Conservation (phyloP, 53 echinoderm and acorn worm species). For the Glandiceps talaboti region DNA sequence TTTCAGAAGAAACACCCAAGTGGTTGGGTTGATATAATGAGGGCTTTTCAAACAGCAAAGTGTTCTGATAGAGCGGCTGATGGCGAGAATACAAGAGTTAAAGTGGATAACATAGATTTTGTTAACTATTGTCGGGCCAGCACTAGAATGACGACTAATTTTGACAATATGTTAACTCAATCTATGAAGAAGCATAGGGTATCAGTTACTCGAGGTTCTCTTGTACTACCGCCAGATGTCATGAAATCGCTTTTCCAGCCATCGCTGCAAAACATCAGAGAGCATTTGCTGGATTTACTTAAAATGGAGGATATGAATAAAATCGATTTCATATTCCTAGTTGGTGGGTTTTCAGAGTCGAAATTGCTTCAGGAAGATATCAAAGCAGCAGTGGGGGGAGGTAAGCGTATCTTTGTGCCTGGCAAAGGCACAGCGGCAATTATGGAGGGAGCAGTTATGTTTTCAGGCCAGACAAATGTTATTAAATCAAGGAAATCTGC, state of each 20-base stretch:
- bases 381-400: neutral
- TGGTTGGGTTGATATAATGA: neutral
- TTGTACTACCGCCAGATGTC: neutral
- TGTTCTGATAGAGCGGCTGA: neutral
- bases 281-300: neutral
- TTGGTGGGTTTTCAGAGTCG: neutral
- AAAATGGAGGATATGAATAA: neutral
- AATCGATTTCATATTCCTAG: neutral
- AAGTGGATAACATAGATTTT: neutral
- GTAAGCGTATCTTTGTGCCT: neutral
- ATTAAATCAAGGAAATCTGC: neutral
- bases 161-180: too few species aligned
- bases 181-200: neutral
- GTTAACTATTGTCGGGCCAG: neutral
- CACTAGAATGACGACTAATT: neutral
- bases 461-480: neutral
- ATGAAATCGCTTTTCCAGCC: neutral
- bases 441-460: neutral
- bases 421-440: neutral
- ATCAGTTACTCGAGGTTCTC: neutral
- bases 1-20: neutral
- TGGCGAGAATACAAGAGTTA: neutral
- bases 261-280: neutral
- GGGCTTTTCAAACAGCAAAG: neutral
- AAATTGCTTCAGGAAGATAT: neutral